phyloP scores from a whole-genome alignment of 2,113 vertebrate species.

The Anhinga rufa region DNA sequence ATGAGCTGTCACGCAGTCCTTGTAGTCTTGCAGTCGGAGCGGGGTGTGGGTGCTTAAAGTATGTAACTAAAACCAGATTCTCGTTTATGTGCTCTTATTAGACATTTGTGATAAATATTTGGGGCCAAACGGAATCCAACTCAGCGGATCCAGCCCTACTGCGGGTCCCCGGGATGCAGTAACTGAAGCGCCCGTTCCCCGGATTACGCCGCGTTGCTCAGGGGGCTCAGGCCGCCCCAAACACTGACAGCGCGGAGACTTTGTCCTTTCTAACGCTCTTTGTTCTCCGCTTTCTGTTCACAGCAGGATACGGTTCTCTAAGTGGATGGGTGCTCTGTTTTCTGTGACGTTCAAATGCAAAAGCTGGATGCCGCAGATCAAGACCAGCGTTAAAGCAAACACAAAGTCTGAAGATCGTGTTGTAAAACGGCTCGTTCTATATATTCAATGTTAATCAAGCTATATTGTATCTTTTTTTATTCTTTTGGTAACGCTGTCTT shows the following conservation, averaged over 20 bases:
- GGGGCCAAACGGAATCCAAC: neutral
- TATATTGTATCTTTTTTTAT: conserved; percentile 3
- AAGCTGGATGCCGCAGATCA: conserved; percentile 28
- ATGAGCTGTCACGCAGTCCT: neutral
- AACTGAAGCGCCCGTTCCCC: neutral
- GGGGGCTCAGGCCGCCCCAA: neutral
- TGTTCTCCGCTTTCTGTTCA: conserved; percentile 10
- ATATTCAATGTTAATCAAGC: conserved; percentile 41
- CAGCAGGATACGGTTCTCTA: conserved; percentile 18
- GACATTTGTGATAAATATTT: neutral
- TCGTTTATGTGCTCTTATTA: neutral
- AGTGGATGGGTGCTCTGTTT: conserved; percentile 48
- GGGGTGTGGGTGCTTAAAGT: neutral
- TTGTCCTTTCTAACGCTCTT: conserved; percentile 28
- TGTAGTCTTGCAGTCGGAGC: neutral
- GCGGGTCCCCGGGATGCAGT: neutral
- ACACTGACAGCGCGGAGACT: neutral
- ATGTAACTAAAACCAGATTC: neutral
- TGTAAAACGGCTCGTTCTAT: conserved; percentile 15
- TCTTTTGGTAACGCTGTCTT: conserved; percentile 38
- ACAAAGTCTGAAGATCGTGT: conserved; percentile 35
- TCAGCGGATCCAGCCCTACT: neutral
- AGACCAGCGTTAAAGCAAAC: conserved; percentile 28
- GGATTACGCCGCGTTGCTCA: neutral
- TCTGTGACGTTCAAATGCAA: neutral